Conservation (phyloP, 1,140 invertebrate species). For the Nilaparvata lugens region DNA sequence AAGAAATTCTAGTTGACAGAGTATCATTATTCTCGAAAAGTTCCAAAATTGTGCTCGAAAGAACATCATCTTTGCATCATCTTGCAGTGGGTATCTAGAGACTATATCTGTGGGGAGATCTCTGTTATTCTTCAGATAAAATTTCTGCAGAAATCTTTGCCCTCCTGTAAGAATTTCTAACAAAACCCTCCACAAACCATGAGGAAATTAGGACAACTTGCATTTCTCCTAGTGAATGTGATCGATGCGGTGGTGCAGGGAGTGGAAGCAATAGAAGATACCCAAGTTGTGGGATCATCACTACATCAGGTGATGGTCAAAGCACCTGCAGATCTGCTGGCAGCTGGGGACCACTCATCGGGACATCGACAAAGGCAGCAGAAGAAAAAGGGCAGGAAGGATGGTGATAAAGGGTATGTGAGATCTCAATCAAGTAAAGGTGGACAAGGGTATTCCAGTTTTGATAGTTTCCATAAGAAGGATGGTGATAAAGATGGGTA, state of each 20-base stretch:
- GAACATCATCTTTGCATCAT: too few relatives aligned
- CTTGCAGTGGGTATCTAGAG: too few relatives aligned
- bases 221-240: too few relatives aligned
- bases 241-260: too few relatives aligned
- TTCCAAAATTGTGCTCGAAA: too few relatives aligned
- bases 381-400: conserved; percentile 20
- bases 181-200: too few relatives aligned
- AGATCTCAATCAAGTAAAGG: conserved; percentile 51
- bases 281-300: conserved; percentile 12
- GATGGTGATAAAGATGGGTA: conserved; percentile 58
- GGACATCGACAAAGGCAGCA: conserved; percentile 24
- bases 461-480: conserved; percentile 60
- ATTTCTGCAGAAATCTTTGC: too few relatives aligned
- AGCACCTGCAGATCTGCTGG: conserved; percentile 1
- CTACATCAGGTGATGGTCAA: not conserved
- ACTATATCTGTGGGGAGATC: too few relatives aligned
- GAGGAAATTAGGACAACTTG: not conserved
- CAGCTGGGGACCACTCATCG: not conserved
- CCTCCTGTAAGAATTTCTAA: too few relatives aligned
- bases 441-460: conserved; percentile 44
- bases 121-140: too few relatives aligned
- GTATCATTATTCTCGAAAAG: too few relatives aligned
- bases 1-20: too few relatives aligned
- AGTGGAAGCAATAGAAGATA: not conserved
- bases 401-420: conserved; percentile 54